phyloP scores from a whole-genome alignment of 2,888 invertebrate genomes.

The Thelaira solivaga region DNA sequence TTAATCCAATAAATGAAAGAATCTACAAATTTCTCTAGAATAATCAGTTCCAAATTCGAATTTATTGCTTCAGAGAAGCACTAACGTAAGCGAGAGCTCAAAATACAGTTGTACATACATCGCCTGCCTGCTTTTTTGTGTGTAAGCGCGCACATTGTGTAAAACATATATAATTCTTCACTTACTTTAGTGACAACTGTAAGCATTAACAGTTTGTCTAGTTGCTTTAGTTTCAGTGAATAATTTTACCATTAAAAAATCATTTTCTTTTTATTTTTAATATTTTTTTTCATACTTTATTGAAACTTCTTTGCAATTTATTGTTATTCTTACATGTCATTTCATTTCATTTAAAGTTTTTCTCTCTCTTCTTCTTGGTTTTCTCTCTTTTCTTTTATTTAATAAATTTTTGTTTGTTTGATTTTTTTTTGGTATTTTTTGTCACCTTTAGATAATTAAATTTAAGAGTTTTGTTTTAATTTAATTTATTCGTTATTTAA shows the following conservation, averaged over 20 bases:
- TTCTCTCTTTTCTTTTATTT: slow-evolving; percentile 23
- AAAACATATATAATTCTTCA: no score
- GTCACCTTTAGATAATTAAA: slow-evolving; percentile 24
- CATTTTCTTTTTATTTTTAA: slow-evolving; percentile 11
- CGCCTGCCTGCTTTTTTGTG: no score
- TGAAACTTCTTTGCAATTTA: slow-evolving; percentile 48
- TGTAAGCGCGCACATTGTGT: no score
- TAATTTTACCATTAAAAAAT: background rate
- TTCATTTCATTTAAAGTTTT: no score
- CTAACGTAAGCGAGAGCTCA: no score
- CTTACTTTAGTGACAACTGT: no score
- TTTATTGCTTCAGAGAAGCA: no score
- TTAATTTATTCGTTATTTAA: slow-evolving; percentile 40
- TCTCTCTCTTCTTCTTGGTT: background rate
- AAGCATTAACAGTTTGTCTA: no score
- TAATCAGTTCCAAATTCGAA: no score
- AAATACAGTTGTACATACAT: no score
- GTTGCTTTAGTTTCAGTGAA: background rate
- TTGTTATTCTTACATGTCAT: slow-evolving; percentile 45
- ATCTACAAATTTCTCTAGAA: no score
- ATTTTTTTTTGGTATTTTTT: slow-evolving; percentile 23
- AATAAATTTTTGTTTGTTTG: slow-evolving; percentile 55
- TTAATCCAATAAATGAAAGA: no score
- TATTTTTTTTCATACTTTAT: slow-evolving; percentile 57
- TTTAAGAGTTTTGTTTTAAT: slow-evolving; percentile 15